Conservation (phyloP, 2,797 vertebrate genomes). For the Limosa lapponica region DNA sequence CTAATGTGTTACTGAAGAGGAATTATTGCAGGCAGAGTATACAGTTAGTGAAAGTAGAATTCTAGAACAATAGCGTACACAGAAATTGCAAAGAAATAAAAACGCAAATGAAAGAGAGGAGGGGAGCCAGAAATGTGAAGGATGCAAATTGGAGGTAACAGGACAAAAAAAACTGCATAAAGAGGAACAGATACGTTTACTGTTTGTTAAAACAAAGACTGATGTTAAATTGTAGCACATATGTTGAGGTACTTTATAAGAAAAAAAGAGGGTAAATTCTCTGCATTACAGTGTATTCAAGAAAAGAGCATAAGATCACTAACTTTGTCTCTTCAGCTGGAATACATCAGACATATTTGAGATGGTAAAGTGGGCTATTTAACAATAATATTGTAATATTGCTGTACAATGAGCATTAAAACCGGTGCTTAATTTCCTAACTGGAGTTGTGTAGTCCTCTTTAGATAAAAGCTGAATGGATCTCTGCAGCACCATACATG, state of each 20-base stretch:
- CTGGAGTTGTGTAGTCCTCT: not conserved
- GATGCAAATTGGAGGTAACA: not conserved
- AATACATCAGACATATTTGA: not conserved
- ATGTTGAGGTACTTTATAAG: not conserved
- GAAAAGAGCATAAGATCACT: not conserved
- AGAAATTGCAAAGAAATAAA: not conserved
- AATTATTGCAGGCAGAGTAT: not conserved
- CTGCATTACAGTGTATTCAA: not conserved
- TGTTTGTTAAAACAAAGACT: not conserved
- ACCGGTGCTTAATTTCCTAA: not conserved
- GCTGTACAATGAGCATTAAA: not conserved
- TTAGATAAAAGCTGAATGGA: accelerated
- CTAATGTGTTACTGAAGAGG: not conserved
- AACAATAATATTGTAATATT: not conserved
- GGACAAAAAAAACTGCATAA: not conserved
- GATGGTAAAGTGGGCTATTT: not conserved
- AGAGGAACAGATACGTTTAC: not conserved
- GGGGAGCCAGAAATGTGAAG: not conserved
- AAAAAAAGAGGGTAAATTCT: not conserved
- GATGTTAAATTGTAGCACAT: not conserved
- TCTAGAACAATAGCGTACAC: accelerated
- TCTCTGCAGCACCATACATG: not conserved
- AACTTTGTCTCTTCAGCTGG: not conserved
- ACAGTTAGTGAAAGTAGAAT: not conserved
- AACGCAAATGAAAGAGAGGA: not conserved